Evolutionary conservation across 2,888 invertebrate species (phyloP), one percentile per base, ranked within the genome.

Genomic region (Saturnia pavonia): DNA sequence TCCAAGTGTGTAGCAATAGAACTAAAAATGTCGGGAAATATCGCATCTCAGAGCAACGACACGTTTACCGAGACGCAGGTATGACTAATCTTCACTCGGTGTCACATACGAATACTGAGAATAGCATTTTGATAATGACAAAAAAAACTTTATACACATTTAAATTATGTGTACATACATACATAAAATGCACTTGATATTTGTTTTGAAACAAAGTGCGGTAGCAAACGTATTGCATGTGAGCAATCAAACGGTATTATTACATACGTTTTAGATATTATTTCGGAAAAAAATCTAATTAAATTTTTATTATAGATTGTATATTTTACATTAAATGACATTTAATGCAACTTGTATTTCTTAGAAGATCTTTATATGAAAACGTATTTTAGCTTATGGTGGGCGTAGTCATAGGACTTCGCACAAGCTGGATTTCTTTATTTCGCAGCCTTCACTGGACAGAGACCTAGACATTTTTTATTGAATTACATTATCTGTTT

Each of bases 241-340:
- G 74, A 84, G 83, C 81, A 79, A 82, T 85, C 84, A 80, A 82
- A 86, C 85, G 81, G 80, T 81, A 73, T 67, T 43, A 78, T 80
- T 82, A 79, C 82, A 85, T 84, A 80, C 78, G 75, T 74, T 60
- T 51, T 12, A 51, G 25, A 60, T 60, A 14, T 27, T 12, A 14
- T 14, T 3, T 0, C 11, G 25, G 22, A 12, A 25, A 14, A 25
- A 25, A 14, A 14, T 57, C 2, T 57, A 12, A 57, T 16, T 51
- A 6, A 19, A 19, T 51, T 1, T 51, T 51, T 51, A 22, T 57
- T 22, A 11, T 25, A 57, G 1, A 14, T 14, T 25, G 1, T 57
- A 19, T 1, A 27, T 60, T 60, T 60, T 27, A 60, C 14, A 25
- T 4, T 27, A 27, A 27, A 1, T 25, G 14, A 6, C 27, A 60